Evolutionary conservation across 2,888 invertebrate genomes (phyloP), one percentile per base, ranked within the genome.

Genomic region (Aphodius sticticus): DNA sequence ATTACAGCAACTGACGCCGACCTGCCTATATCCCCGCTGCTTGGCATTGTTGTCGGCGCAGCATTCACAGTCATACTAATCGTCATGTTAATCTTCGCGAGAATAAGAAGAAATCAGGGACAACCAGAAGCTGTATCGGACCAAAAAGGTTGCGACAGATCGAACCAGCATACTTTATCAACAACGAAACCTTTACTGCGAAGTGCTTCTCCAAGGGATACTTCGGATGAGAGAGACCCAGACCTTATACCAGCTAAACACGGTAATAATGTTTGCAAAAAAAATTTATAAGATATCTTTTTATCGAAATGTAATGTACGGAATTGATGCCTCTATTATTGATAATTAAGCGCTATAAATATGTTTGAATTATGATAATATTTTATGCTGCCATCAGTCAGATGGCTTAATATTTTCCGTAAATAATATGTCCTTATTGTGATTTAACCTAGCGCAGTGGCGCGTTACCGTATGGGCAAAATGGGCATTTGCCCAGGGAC

Each of bases 231-330:
- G 85, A 91, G 91, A 84, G 94, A 95, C 89, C 94, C 94, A 16
- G 94, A 95, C 88, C 92, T 94, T 81, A 94, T 95, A 87, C 94
- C 94, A 82, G 94, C 93, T 82, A 94, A 94, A 91, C 94, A 93
- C 85, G 94, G 94, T 94, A 90, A 90, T 89, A 81, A 77, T 26
- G 3, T 26, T 26, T 26, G 2, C 26, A 26, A 26, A 3, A 26
- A 26, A 26, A 26, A 2, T 26, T 1, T 26, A 26, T 26, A 26
- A 3, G 26, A 26, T 26, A 26, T 26, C 3, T 26, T 26, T 26
- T 26, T 1, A 26, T 26, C 26, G 26, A 26, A 26, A 26, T 26
- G 26, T 26, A 26, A 26, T 26, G 26, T n/a, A 3, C 69, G 69
- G 15, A 69, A 69, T 69, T 69, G 14, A n/a, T 69, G 14, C 69